Conservation (phyloP, 2,113 vertebrate genomes). For the Pangasianodon hypophthalmus region DNA sequence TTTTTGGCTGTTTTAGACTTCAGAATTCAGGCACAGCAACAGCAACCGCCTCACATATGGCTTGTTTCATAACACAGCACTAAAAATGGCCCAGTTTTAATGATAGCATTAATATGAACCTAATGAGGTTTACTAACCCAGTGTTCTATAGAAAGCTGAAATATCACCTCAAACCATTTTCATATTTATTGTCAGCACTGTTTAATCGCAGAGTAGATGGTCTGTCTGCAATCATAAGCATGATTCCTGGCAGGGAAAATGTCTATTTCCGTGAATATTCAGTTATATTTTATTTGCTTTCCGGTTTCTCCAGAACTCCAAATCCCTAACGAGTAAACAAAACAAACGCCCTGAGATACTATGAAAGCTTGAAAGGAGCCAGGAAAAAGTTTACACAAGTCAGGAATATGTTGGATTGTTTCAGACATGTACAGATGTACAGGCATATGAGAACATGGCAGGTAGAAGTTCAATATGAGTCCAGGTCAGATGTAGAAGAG, state of each 20-base stretch:
- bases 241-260: not conserved
- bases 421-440: not conserved
- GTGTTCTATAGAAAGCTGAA: not conserved
- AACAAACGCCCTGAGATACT: not conserved
- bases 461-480: not conserved
- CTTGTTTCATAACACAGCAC: not conserved
- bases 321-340: not conserved
- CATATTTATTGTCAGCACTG: not conserved
- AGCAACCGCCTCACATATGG: not conserved
- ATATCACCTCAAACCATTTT: conserved; percentile 13
- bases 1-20: not conserved
- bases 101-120: conserved; percentile 2
- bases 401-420: not conserved
- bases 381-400: not conserved
- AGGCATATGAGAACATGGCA: not conserved
- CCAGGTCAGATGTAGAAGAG: no score
- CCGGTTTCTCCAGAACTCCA: not conserved
- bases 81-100: conserved; percentile 7
- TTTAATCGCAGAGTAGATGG: not conserved
- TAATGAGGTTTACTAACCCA: conserved; percentile 24
- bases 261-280: not conserved
- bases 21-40: not conserved
- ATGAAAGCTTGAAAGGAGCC: not conserved
- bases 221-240: not conserved
- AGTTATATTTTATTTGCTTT: not conserved